A percentile compares a stretch with the other conserved stretches of the same genome.
Conservation (phyloP, 2,888 invertebrate genomes). For the Synergus gifuensis region DNA sequence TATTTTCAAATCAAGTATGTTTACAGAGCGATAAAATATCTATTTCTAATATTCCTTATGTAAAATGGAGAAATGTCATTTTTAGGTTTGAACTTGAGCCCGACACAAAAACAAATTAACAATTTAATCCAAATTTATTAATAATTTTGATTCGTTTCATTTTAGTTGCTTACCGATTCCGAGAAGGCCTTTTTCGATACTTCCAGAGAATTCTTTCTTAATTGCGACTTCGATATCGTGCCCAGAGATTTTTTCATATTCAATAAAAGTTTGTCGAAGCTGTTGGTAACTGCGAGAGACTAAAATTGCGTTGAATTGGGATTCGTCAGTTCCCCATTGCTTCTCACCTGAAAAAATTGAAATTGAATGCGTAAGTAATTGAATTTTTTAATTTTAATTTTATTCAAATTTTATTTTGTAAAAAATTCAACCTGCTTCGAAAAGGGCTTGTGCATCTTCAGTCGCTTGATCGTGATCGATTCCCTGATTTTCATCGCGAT, state of each 20-base stretch:
- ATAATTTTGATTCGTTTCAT: neutral
- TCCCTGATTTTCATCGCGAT: constrained; percentile 93
- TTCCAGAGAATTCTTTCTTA: constrained; percentile 93
- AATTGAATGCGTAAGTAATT: neutral
- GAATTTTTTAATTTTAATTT: neutral
- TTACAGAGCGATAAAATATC: too few relatives aligned
- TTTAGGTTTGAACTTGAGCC: too few relatives aligned
- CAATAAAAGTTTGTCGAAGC: constrained; percentile 89
- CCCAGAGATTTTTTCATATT: constrained; percentile 90
- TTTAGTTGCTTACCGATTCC: constrained; percentile 86
- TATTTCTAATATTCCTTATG: too few relatives aligned
- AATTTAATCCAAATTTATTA: too few relatives aligned
- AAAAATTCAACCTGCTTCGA: constrained; percentile 81
- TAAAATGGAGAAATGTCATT: too few relatives aligned
- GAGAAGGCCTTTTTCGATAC: constrained; percentile 90
- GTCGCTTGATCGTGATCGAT: constrained; percentile 89
- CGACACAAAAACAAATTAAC: too few relatives aligned
- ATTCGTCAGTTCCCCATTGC: constrained; percentile 95
- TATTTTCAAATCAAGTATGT: too few relatives aligned
- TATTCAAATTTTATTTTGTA: neutral
- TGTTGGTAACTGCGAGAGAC: constrained; percentile 94
- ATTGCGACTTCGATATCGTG: constrained; percentile 92
- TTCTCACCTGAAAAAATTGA: constrained; percentile 82
- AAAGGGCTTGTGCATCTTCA: constrained; percentile 89
- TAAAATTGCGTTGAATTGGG: constrained; percentile 91